These are phyloP conservation scores for Alauda arvensis DNA, from an alignment of 2,797 vertebrate species.

Conservation along the genomic window DNA sequence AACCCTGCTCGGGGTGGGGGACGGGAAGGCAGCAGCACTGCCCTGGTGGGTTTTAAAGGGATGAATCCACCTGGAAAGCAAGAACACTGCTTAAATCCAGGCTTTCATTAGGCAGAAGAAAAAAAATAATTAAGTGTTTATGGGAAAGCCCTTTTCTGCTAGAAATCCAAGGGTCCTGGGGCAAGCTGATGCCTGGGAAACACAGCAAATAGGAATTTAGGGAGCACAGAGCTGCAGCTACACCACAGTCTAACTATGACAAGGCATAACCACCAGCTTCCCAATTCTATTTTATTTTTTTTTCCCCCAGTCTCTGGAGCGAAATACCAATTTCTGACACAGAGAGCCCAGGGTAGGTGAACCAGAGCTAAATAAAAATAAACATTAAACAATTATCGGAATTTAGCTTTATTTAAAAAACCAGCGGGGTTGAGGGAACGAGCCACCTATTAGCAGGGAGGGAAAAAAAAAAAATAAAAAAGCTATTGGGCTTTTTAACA, in stretches of 20 bases:
- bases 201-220: not conserved
- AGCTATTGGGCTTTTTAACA: slow-evolving; percentile 70
- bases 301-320: not conserved
- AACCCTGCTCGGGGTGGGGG: not conserved
- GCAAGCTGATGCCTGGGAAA: not conserved
- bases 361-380: slow-evolving; percentile 77
- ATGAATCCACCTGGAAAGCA: not conserved
- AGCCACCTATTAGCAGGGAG: slow-evolving; percentile 67
- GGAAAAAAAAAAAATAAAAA: not conserved
- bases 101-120: not conserved
- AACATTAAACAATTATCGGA: slow-evolving; percentile 81
- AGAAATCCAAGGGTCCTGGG: not conserved
- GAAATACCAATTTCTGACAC: slow-evolving; percentile 71
- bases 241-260: accelerated
- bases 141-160: not conserved
- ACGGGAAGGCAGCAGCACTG: not conserved
- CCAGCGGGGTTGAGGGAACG: slow-evolving; percentile 71
- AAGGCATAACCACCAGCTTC: slow-evolving; percentile 16
- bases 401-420: slow-evolving; percentile 78
- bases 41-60: not conserved
- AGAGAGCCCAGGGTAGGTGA: slow-evolving; percentile 63
- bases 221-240: not conserved
- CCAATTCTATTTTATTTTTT: not conserved
- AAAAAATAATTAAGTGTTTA: accelerated
- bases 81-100: not conserved